A percentile compares a stretch with the other conserved stretches of the same genome.
Conservation (phyloP, 2,113 vertebrate genomes). For the Oenanthe oenanthe region DNA sequence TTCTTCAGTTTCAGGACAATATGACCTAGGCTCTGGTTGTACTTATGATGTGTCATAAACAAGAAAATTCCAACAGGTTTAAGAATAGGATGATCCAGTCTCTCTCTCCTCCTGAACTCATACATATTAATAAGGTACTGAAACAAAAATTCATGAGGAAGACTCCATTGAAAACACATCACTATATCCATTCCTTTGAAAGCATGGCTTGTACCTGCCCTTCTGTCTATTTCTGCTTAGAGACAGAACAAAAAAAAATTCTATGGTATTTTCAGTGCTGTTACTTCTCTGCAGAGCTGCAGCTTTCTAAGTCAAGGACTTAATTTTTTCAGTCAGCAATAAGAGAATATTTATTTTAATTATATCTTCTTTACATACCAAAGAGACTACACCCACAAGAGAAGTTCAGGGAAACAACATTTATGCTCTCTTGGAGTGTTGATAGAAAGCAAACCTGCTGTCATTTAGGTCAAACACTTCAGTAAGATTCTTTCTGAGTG, state of each 20-base stretch:
- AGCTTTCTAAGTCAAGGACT: neutral
- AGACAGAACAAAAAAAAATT: neutral
- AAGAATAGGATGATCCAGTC: neutral
- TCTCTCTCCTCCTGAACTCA: neutral
- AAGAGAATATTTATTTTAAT: neutral
- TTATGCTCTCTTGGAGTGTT: neutral
- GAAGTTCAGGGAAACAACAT: neutral
- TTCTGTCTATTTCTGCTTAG: neutral
- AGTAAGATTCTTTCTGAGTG: neutral
- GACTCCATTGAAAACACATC: neutral
- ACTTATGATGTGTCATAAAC: neutral
- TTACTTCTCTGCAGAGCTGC: neutral
- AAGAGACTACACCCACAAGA: neutral
- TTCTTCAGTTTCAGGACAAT: neutral
- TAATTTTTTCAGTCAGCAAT: neutral
- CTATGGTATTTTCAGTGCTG: neutral
- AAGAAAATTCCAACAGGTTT: neutral
- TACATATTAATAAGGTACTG: neutral
- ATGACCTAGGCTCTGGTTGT: neutral
- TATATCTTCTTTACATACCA: neutral
- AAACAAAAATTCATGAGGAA: neutral
- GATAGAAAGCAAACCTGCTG: neutral
- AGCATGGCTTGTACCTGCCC: neutral
- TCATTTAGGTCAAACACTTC: neutral
- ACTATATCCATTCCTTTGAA: neutral